These are phyloP conservation scores for Gallinago stenura DNA, from an alignment of 2,797 vertebrate species.

Conservation along the genomic window DNA sequence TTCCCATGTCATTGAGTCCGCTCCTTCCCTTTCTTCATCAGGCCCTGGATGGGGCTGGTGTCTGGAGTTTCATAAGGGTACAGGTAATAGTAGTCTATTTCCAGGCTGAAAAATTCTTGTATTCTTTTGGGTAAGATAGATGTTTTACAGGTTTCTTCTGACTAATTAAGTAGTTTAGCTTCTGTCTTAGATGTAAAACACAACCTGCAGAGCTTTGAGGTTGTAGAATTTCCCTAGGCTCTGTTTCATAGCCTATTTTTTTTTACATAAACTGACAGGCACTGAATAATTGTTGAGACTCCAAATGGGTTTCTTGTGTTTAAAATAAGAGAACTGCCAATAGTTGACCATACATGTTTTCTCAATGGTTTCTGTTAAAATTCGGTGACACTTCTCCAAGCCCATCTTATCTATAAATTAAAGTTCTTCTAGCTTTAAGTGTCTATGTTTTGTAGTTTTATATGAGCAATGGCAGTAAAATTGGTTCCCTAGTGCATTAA, in stretches of 20 bases:
- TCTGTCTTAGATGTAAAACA: neutral
- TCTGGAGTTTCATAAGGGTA: neutral
- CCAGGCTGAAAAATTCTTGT: neutral
- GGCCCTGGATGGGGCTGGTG: neutral
- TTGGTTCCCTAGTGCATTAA: neutral
- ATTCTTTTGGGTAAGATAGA: neutral
- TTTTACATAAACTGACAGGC: neutral
- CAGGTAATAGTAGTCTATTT: neutral
- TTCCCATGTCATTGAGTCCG: neutral
- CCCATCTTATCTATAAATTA: neutral
- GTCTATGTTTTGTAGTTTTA: neutral
- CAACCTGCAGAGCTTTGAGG: neutral
- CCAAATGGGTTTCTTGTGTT: neutral
- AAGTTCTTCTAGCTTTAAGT: neutral
- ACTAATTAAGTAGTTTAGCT: neutral
- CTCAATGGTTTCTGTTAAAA: neutral
- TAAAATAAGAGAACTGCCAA: neutral
- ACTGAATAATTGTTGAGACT: neutral
- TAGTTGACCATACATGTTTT: neutral
- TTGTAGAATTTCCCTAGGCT: neutral
- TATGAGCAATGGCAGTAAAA: neutral
- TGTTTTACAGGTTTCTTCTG: neutral
- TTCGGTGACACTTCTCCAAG: neutral
- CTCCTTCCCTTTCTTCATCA: neutral
- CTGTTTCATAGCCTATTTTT: neutral